Conservation (phyloP, 2,888 invertebrate genomes). For the Idaea aversata region DNA sequence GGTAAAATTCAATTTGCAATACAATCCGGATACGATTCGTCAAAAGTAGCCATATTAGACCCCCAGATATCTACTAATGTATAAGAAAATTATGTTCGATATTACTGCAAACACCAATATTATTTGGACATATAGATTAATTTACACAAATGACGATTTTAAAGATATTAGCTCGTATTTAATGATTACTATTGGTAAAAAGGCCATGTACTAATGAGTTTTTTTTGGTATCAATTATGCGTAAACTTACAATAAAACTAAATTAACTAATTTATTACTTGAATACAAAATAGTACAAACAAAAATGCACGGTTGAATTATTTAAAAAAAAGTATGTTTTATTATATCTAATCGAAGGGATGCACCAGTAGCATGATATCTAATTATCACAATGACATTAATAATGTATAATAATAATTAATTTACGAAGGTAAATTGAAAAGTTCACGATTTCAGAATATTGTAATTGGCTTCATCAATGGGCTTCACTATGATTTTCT, state of each 20-base stretch:
- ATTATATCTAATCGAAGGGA: constrained; percentile 39
- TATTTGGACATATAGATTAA: constrained; percentile 41
- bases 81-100: constrained; percentile 38
- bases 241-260: constrained; percentile 41
- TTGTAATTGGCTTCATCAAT: background rate
- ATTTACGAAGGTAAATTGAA: constrained; percentile 3
- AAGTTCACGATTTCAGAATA: background rate
- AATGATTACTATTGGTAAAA: constrained; percentile 54
- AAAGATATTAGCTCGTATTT: constrained; percentile 53
- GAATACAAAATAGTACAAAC: constrained; percentile 31
- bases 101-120: constrained; percentile 60
- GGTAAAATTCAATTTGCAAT: too few relatives aligned
- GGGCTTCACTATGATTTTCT: too few relatives aligned
- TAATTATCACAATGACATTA: constrained; percentile 72
- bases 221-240: constrained; percentile 56
- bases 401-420: constrained; percentile 39
- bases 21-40: too few relatives aligned
- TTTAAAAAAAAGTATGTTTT: constrained; percentile 33
- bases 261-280: constrained; percentile 26
- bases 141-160: constrained; percentile 40
- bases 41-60: too few relatives aligned
- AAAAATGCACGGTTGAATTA: constrained; percentile 18
- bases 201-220: constrained; percentile 56
- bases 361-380: constrained; percentile 64
- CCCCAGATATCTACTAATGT: too few relatives aligned